Evolutionary conservation across 2,888 invertebrate species (phyloP).

Genomic region (Amiota minor): DNA sequence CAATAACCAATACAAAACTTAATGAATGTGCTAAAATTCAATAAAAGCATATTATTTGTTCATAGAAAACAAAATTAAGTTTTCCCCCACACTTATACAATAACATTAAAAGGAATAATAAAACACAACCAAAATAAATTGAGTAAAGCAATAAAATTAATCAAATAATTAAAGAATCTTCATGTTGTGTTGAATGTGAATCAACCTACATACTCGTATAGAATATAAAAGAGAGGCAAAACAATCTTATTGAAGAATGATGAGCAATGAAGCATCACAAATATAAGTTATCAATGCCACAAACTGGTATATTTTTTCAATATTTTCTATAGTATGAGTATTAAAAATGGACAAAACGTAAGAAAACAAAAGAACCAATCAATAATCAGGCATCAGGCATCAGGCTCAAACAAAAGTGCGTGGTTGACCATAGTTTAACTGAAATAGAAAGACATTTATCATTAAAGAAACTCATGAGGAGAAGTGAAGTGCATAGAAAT

Average conservation of each 20-base stretch:
- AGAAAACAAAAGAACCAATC: constrained; percentile 29
- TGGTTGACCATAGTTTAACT: constrained; percentile 41
- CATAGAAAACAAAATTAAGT: constrained; percentile 40
- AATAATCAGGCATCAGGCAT: not conserved
- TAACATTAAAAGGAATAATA: not conserved
- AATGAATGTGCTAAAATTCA: constrained; percentile 63
- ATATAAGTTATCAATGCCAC: constrained; percentile 47
- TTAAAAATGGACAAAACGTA: constrained; percentile 55
- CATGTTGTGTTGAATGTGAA: constrained; percentile 2
- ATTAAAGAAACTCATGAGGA: constrained; percentile 67
- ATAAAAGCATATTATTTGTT: constrained; percentile 66
- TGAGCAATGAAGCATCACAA: constrained; percentile 55
- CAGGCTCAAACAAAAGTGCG: constrained; percentile 33
- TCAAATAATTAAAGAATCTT: constrained; percentile 58
- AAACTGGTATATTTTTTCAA: not conserved
- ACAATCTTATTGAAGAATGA: not conserved
- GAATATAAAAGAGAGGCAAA: constrained; percentile 8
- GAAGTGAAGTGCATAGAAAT: not conserved
- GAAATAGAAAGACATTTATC: constrained; percentile 57
- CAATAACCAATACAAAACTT: constrained; percentile 41
- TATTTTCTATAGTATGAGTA: constrained; percentile 42
- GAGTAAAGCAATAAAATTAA: constrained; percentile 61
- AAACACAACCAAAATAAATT: constrained; percentile 28
- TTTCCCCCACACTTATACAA: not conserved
- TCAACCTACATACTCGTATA: too few species aligned